These are phyloP conservation scores for Anastrepha obliqua DNA, from an alignment of 1,140 invertebrate genomes.

Conservation along the genomic window DNA sequence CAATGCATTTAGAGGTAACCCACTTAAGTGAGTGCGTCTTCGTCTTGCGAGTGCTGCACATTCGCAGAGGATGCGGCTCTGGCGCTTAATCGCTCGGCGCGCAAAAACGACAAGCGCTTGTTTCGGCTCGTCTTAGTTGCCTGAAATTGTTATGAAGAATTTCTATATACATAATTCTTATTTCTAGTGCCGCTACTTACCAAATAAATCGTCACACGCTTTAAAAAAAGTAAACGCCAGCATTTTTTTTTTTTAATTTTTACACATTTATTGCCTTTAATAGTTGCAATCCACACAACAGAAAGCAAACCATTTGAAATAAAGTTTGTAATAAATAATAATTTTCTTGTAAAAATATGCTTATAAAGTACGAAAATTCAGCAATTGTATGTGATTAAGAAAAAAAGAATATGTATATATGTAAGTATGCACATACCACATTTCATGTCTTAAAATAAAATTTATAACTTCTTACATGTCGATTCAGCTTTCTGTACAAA, in stretches of 20 bases:
- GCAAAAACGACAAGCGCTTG: too few relatives aligned
- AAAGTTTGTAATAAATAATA: not conserved
- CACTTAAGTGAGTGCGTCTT: too few relatives aligned
- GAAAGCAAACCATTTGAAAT: not conserved
- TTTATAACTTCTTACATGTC: not conserved
- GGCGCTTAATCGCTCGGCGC: too few relatives aligned
- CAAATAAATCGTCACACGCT: too few relatives aligned
- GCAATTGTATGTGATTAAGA: not conserved
- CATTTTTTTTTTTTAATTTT: not conserved
- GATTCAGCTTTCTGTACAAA: not conserved
- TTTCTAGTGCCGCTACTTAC: not conserved
- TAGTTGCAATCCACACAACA: not conserved
- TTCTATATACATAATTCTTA: too few relatives aligned
- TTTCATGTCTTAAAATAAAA: not conserved
- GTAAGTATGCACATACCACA: not conserved
- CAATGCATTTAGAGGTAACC: too few relatives aligned
- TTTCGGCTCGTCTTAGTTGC: too few relatives aligned
- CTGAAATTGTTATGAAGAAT: too few relatives aligned
- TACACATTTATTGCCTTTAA: conserved; percentile 22
- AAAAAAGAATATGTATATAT: not conserved
- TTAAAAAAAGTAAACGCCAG: not conserved
- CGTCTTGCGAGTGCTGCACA: too few relatives aligned
- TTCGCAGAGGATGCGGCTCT: too few relatives aligned
- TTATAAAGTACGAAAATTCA: conserved; percentile 20
- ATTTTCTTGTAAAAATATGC: not conserved